Conservation (phyloP, 2,888 invertebrate genomes). For the Drosophila differens region DNA sequence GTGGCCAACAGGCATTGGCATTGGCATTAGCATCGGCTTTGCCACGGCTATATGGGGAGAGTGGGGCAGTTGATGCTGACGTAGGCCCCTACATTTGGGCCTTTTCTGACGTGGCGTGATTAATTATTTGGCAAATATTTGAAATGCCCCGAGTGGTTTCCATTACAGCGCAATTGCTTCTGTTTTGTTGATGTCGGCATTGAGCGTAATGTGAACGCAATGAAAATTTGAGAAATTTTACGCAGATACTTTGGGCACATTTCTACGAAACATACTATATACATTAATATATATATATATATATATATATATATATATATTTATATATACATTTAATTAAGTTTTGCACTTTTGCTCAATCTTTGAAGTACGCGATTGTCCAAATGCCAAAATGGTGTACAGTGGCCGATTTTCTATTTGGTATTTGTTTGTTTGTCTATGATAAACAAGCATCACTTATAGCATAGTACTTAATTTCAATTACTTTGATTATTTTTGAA, state of each 20-base stretch:
- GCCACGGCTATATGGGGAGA: neutral
- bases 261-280: neutral
- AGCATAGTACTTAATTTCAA: conserved; percentile 44
- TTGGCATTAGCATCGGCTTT: neutral
- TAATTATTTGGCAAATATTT: conserved; percentile 79
- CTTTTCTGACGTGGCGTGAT: conserved; percentile 68
- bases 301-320: neutral
- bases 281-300: neutral
- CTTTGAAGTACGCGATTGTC: conserved; percentile 37
- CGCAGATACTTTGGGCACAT: conserved; percentile 31
- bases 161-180: conserved; percentile 38
- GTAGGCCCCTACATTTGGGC: conserved; percentile 33
- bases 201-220: conserved; percentile 10
- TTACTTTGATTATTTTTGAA: conserved; percentile 19
- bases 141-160: conserved; percentile 58
- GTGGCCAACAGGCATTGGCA: conserved; percentile 43
- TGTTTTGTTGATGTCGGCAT: neutral
- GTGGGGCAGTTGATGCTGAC: conserved; percentile 30
- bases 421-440: conserved; percentile 30
- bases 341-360: conserved; percentile 54
- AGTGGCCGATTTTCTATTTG: conserved; percentile 33
- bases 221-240: conserved; percentile 29
- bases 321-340: conserved; percentile 65
- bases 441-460: conserved; percentile 55
- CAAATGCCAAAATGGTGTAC: conserved; percentile 24